Evolutionary conservation across 2,888 invertebrate species (phyloP).

Genomic region (Sarcophaga subvicina): DNA sequence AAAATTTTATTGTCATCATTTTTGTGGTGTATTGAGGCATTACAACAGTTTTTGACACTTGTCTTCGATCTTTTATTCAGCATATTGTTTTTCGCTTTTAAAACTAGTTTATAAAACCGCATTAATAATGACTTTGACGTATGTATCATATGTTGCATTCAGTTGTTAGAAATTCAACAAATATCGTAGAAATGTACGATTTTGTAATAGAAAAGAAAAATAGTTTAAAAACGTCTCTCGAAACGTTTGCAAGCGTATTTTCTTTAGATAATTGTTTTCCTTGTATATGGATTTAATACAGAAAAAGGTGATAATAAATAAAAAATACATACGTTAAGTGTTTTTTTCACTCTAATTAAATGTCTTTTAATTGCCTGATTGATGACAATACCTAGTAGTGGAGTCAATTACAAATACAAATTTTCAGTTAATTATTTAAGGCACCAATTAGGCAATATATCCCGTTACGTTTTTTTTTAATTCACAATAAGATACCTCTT

Average conservation of each 20-base stretch:
- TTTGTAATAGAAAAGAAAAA: background rate
- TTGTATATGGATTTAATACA: background rate
- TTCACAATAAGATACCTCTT: too few relatives aligned
- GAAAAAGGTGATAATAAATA: background rate
- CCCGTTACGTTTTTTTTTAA: too few relatives aligned
- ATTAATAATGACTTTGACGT: background rate
- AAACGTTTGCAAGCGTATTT: background rate
- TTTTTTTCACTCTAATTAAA: too few relatives aligned
- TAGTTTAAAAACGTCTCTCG: background rate
- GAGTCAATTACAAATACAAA: too few relatives aligned
- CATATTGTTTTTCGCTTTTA: background rate
- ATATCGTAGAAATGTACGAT: background rate
- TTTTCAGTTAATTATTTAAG: too few relatives aligned
- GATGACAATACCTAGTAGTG: too few relatives aligned
- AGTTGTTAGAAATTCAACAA: background rate
- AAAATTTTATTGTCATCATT: background rate
- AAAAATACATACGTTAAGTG: too few relatives aligned
- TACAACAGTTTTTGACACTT: background rate
- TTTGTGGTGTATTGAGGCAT: background rate
- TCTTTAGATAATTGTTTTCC: background rate
- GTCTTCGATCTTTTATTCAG: background rate
- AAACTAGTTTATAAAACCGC: background rate
- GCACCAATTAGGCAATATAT: too few relatives aligned
- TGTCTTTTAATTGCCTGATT: too few relatives aligned
- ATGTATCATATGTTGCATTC: background rate